Evolutionary conservation across 2,888 invertebrate species (phyloP).

Genomic region (Meandrusa payeni): DNA sequence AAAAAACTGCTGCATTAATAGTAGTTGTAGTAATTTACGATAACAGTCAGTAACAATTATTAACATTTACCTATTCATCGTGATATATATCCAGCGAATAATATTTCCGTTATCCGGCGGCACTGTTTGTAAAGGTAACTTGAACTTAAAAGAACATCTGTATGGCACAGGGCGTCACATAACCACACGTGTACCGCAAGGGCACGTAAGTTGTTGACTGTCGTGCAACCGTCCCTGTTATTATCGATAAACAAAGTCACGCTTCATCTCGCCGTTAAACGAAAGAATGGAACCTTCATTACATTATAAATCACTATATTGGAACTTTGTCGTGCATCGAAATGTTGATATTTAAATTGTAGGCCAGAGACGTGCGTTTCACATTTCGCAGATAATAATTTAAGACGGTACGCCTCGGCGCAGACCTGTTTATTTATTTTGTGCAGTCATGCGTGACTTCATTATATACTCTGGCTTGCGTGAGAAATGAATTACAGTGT

Average conservation of each 20-base stretch:
- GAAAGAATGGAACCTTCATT: conserved; percentile 9
- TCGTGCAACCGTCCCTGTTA: conserved; percentile 20
- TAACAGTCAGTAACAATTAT: neutral
- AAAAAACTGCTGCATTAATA: no score
- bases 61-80: conserved; percentile 5
- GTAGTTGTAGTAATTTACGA: no score
- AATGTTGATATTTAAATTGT: conserved; percentile 7
- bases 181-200: conserved; percentile 46
- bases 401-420: conserved; percentile 34
- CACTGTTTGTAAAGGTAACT: conserved; percentile 7
- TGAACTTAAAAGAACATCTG: conserved; percentile 16
- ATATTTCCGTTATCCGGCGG: conserved; percentile 13
- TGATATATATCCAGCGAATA: neutral
- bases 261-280: conserved; percentile 1
- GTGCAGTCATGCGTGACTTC: conserved; percentile 42
- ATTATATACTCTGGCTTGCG: conserved; percentile 41
- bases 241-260: conserved; percentile 17
- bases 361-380: neutral
- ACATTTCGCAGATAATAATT: conserved; percentile 24
- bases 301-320: neutral
- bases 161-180: neutral
- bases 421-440: conserved; percentile 34
- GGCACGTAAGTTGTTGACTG: conserved; percentile 53
- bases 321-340: neutral
- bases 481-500: conserved; percentile 37